phyloP scores from a whole-genome alignment of 1,140 invertebrate genomes.

The Drosophila sechellia region DNA sequence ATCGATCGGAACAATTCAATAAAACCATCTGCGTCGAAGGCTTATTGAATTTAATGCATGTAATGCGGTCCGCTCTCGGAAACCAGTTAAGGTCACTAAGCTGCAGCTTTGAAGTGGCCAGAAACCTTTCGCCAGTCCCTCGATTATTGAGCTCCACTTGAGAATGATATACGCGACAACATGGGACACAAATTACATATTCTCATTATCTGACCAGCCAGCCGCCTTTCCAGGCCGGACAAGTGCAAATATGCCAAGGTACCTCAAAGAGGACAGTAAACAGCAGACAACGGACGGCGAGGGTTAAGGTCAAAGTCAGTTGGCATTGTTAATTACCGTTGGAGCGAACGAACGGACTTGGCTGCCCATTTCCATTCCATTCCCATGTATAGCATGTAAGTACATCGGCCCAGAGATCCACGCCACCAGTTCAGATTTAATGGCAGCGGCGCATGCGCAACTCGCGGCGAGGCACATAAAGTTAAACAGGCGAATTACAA shows the following conservation, averaged over 20 bases:
- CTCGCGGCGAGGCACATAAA: conserved; percentile 58
- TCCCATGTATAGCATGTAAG: conserved; percentile 64
- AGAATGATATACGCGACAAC: conserved; percentile 70
- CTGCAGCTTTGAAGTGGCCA: conserved; percentile 40
- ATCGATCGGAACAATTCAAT: conserved; percentile 58
- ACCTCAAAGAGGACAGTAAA: conserved; percentile 9
- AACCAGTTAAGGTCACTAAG: conserved; percentile 69
- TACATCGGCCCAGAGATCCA: conserved; percentile 25
- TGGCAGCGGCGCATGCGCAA: conserved; percentile 42
- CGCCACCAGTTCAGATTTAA: conserved; percentile 21
- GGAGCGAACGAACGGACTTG: conserved; percentile 44
- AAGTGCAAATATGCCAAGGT: conserved; percentile 58
- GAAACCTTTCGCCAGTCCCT: conserved; percentile 67
- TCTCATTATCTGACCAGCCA: conserved; percentile 41
- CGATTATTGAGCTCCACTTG: neutral
- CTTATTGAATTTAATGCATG: conserved; percentile 59
- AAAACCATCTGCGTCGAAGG: conserved; percentile 42
- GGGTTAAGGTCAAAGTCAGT: conserved; percentile 81
- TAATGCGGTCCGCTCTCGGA: conserved; percentile 28
- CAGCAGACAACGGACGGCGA: conserved; percentile 31
- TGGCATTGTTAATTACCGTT: conserved; percentile 76
- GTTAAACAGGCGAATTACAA: conserved; percentile 52
- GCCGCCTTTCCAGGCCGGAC: conserved; percentile 41
- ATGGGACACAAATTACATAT: conserved; percentile 39
- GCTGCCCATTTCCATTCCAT: conserved; percentile 46